Base-by-base conservation (phyloP, 2,888 invertebrate genomes). In the Argyresthia albistria region DNA sequence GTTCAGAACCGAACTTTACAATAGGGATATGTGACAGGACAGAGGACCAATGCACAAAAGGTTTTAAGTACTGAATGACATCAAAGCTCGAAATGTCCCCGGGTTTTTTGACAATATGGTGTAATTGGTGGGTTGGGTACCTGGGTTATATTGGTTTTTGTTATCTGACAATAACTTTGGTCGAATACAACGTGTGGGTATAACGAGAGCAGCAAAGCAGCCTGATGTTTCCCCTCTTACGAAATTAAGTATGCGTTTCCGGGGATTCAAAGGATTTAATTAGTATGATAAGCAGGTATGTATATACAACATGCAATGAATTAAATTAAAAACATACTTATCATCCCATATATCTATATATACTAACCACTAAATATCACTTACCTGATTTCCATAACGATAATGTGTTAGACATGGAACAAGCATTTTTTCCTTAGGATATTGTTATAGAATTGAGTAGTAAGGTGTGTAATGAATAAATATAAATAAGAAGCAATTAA, bases 41-140 rank as follows among this genome's bases (percentile, higher is more conserved):
- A 76, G 79, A 83, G 83, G 74, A 82, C 80, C 63, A 66, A 63
- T 59, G 60, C 63, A 86, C 76, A 83, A 87, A 75, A 74, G 77
- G 76, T 80, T 76, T 74, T 69, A 73, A 76, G 76, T 69, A 65
- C 66, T 73, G 76, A 83, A 80, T 83, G 84, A 84, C 83, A 83
- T 75, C 52, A 50, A 50, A 50, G 76, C 79, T 77, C 79, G 74
- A 79, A 82, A 80, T 84, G 86, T 87, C 86, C 75, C 84, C 71
- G 70, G 72, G 79, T 75, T 76, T 84, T 79, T 78, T 79, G 71
- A 79, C 79, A 80, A 80, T 80, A 65, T 73, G 46, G 60, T 43
- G 78, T 87, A 87, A 87, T 87, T 87, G 87, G 86, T 87, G 84
- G 87, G 87, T 80, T 80, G 81, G 86, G 79, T 87, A 87, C 87